A percentile compares a stretch with the other conserved stretches of the same genome.
Conservation (phyloP, 2,888 invertebrate species). For the Cylindroiulus punctatus region DNA sequence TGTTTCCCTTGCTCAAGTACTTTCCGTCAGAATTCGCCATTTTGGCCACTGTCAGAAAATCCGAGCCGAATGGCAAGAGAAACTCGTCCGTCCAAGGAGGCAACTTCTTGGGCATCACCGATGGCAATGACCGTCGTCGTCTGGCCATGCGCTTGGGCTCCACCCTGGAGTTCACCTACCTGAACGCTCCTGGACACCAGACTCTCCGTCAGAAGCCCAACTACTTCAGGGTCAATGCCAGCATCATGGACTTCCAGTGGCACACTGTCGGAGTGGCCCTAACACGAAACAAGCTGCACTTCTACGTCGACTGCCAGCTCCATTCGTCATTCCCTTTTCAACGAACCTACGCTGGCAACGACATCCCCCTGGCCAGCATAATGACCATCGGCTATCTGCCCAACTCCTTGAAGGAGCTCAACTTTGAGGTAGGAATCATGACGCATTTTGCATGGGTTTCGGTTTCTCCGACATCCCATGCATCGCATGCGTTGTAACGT, state of each 20-base stretch:
- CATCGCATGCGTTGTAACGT: no score
- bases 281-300: background rate
- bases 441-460: background rate
- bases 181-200: slow-evolving; percentile 49
- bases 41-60: slow-evolving; percentile 50
- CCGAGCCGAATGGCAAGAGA: background rate
- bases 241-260: slow-evolving; percentile 53
- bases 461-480: background rate
- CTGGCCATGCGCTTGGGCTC: slow-evolving; percentile 52
- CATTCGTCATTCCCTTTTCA: slow-evolving; percentile 49
- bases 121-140: slow-evolving; percentile 56
- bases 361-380: slow-evolving; percentile 52
- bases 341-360: slow-evolving; percentile 48
- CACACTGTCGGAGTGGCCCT: slow-evolving; percentile 53
- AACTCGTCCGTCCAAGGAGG: slow-evolving; percentile 14
- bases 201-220: slow-evolving; percentile 53
- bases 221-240: slow-evolving; percentile 54
- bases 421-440: slow-evolving; percentile 54
- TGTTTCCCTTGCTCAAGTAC: slow-evolving; percentile 54
- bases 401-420: slow-evolving; percentile 53
- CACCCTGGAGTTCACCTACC: slow-evolving; percentile 53
- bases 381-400: slow-evolving; percentile 56
- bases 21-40: slow-evolving; percentile 55
- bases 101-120: slow-evolving; percentile 56
- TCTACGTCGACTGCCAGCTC: slow-evolving; percentile 52